Percentiles rank a stretch among this genome's conserved stretches.
Evolutionary conservation across 2,113 vertebrate species (phyloP).

Genomic region (Stictonetta naevosa): DNA sequence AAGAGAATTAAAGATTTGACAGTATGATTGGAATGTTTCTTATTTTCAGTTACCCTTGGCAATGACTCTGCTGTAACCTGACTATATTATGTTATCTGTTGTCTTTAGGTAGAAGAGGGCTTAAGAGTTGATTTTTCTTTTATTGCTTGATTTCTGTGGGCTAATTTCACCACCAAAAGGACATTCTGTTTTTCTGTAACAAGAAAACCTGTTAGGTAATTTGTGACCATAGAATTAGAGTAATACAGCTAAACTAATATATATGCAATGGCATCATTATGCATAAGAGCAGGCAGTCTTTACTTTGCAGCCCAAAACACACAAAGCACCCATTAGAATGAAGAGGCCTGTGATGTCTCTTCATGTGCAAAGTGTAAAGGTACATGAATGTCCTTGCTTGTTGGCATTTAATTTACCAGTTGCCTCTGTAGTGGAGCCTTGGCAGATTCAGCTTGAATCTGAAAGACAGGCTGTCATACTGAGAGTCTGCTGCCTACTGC

Average conservation of each 20-base stretch:
- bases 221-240: background rate
- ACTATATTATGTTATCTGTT: constrained; percentile 40
- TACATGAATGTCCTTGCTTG: constrained; percentile 77
- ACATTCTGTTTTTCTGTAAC: constrained; percentile 22
- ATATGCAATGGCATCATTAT: background rate
- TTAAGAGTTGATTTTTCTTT: constrained; percentile 62
- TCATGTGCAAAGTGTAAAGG: constrained; percentile 73
- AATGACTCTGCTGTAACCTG: constrained; percentile 32
- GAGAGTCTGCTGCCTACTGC: constrained; percentile 82
- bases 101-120: constrained; percentile 4
- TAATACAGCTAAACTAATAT: background rate
- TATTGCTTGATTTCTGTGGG: background rate
- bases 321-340: constrained; percentile 46
- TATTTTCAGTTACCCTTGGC: constrained; percentile 67
- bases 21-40: constrained; percentile 54
- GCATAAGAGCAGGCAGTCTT: constrained; percentile 14
- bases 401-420: constrained; percentile 84
- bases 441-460: constrained; percentile 83
- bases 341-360: constrained; percentile 58
- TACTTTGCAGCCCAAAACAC: constrained; percentile 16
- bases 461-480: constrained; percentile 86
- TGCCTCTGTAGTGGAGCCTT: constrained; percentile 81
- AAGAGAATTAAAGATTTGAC: constrained; percentile 60
- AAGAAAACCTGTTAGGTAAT: constrained; percentile 55
- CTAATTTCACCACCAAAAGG: constrained; percentile 48